Percentiles rank a stretch among this genome's conserved stretches.
Conservation (phyloP, 2,797 vertebrate species). For the Trematomus bernacchii region DNA sequence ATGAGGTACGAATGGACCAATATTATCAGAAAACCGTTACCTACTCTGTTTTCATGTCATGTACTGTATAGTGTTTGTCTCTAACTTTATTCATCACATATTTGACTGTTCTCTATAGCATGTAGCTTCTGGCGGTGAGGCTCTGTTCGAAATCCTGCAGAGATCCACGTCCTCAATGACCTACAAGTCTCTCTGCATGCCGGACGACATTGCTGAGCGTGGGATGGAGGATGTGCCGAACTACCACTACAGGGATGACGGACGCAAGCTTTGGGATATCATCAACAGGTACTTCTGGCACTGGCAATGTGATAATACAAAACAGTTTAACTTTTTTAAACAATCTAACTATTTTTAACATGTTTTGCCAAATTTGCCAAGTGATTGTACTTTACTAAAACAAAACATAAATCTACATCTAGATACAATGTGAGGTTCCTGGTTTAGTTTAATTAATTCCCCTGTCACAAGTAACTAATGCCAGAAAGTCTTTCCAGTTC, state of each 20-base stretch:
- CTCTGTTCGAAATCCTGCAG: constrained; percentile 39
- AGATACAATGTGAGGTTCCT: not conserved
- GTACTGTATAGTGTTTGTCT: not conserved
- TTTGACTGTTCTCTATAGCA: constrained; percentile 34
- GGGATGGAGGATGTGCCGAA: constrained; percentile 77
- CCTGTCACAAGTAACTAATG: not conserved
- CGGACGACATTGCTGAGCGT: constrained; percentile 65
- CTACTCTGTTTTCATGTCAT: not conserved
- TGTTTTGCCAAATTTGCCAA: no score
- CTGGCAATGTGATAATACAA: no score
- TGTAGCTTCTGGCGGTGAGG: constrained; percentile 64
- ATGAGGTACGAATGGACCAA: constrained; percentile 34
- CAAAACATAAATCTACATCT: not conserved
- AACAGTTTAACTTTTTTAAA: no score
- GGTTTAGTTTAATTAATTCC: not conserved
- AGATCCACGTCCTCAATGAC: constrained; percentile 61
- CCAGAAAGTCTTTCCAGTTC: constrained; percentile 1
- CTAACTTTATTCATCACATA: not conserved
- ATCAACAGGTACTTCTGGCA: constrained; percentile 77
- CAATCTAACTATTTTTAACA: no score
- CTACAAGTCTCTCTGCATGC: constrained; percentile 76
- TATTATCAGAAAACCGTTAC: rapidly evolving
- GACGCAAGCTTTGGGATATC: constrained; percentile 83
- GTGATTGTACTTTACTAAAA: not conserved
- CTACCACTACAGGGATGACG: constrained; percentile 88